Evolutionary conservation across 2,888 invertebrate genomes (phyloP).

Genomic region (Rotaria socialis): DNA sequence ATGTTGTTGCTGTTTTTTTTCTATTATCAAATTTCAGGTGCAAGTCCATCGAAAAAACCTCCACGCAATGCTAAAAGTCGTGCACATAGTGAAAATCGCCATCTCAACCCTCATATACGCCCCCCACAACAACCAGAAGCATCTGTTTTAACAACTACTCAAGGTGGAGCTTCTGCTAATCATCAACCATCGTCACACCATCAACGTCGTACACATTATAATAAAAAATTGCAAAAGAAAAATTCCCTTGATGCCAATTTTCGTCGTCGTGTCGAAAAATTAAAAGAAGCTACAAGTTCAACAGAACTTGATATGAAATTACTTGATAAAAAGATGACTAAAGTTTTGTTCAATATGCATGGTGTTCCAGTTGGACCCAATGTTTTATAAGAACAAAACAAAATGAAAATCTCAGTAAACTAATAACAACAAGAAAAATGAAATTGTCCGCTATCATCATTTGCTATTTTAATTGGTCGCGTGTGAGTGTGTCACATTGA

Average conservation of each 20-base stretch:
- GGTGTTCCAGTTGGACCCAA: conserved; percentile 45
- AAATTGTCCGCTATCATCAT: conserved; percentile 7
- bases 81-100: not conserved
- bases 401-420: not conserved
- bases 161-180: not conserved
- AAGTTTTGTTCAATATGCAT: conserved; percentile 45
- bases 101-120: not conserved
- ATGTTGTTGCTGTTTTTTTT: too few species aligned
- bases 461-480: conserved; percentile 13
- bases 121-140: not conserved
- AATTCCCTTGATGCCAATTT: conserved; percentile 45
- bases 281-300: conserved; percentile 41
- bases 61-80: not conserved
- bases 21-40: not conserved
- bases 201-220: conserved; percentile 39
- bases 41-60: not conserved
- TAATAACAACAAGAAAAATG: not conserved
- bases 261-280: conserved; percentile 39
- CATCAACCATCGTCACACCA: not conserved
- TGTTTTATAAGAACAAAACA: conserved; percentile 16
- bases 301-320: conserved; percentile 43
- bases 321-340: conserved; percentile 41
- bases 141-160: not conserved
- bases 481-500: conserved; percentile 16
- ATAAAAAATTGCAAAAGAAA: conserved; percentile 42